A percentile compares a stretch with the other conserved stretches of the same genome.
These are phyloP conservation scores for Kudoa iwatai DNA, from an alignment of 30 jellyfish, hydroid and myxozoan species.

Conservation along the genomic window DNA sequence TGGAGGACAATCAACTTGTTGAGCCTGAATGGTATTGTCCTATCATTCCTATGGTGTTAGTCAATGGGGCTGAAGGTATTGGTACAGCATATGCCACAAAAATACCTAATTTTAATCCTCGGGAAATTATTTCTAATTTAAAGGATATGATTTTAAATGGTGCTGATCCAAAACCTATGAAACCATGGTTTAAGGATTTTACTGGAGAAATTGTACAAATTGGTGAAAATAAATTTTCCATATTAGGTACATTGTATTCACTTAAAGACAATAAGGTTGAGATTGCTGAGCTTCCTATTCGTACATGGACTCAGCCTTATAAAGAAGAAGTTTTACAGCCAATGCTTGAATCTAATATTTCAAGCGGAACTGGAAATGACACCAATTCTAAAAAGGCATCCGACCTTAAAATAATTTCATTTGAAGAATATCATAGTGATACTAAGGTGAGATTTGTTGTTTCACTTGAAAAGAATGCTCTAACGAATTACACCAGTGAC, in stretches of 20 bases:
- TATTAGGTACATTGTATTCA: constrained; percentile 8
- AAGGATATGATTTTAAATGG: constrained; percentile 47
- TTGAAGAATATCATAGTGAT: constrained; percentile 51
- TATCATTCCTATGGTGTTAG: constrained; percentile 69
- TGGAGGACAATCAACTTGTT: constrained; percentile 36
- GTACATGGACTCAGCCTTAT: constrained; percentile 59
- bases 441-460: constrained; percentile 23
- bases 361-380: too few species aligned
- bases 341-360: constrained; percentile 2
- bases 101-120: constrained; percentile 24
- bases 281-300: constrained; percentile 55
- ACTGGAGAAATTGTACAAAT: constrained; percentile 20
- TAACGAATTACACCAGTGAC: neutral
- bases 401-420: too few species aligned
- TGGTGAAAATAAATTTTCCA: constrained; percentile 8
- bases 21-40: constrained; percentile 99
- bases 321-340: constrained; percentile 36
- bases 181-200: constrained; percentile 55
- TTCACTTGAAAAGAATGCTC: constrained; percentile 8
- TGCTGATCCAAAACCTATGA: constrained; percentile 35
- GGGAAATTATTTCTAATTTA: constrained; percentile 34
- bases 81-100: constrained; percentile 87
- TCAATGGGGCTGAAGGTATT: constrained; percentile 93
- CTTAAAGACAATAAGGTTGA: constrained; percentile 19
- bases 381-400: too few species aligned